Percentiles rank a stretch among this genome's conserved stretches.
Conservation (phyloP, 2,113 vertebrate genomes). For the Nyctereutes procyonoides region DNA sequence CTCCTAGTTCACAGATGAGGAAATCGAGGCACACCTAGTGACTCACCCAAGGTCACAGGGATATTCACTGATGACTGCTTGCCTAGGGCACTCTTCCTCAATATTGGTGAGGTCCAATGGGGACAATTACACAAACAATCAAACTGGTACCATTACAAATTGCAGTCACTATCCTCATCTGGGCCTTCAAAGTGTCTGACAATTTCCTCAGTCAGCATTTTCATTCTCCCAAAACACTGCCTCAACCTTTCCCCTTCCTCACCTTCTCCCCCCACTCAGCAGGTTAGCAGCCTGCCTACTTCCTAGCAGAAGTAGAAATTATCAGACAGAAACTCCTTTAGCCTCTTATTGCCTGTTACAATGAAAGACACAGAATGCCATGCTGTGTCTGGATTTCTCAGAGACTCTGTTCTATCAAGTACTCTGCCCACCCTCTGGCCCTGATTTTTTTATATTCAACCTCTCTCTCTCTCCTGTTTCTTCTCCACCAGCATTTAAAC, state of each 20-base stretch:
- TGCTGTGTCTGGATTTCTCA: background rate
- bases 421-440: background rate
- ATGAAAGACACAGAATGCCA: background rate
- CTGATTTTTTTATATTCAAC: background rate
- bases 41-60: background rate
- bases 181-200: background rate
- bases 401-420: background rate
- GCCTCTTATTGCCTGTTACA: background rate
- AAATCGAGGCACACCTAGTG: background rate
- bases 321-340: background rate
- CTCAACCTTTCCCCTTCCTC: background rate
- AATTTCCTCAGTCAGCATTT: background rate
- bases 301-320: slow-evolving; percentile 11
- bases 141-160: background rate
- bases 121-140: background rate
- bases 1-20: background rate
- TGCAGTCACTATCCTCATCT: background rate
- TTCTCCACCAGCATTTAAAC: background rate
- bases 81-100: background rate
- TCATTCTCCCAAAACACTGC: background rate
- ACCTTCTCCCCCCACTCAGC: background rate
- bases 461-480: background rate
- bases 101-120: background rate
- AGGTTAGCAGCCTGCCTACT: background rate
- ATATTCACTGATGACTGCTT: background rate